Conservation (phyloP, 2,113 vertebrate genomes). For the Oreocharis arfaki region DNA sequence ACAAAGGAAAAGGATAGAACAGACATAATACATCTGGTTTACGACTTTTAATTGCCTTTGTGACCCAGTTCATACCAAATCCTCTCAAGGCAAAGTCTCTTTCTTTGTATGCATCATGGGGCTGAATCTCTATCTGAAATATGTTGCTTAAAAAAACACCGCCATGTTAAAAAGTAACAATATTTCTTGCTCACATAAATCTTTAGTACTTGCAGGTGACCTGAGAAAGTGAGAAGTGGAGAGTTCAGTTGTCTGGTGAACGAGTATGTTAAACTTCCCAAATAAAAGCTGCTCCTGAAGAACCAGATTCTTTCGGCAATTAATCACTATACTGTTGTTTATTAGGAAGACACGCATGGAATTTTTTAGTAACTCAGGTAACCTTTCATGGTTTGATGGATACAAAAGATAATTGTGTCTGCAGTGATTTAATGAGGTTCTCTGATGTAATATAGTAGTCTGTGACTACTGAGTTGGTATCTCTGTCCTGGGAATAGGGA, state of each 20-base stretch:
- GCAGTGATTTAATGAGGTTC: conserved; percentile 43
- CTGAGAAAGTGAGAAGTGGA: conserved; percentile 73
- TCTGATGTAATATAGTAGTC: conserved; percentile 41
- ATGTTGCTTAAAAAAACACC: conserved; percentile 68
- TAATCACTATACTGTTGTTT: conserved; percentile 57
- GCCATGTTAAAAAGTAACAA: conserved; percentile 60
- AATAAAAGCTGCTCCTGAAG: conserved; percentile 70
- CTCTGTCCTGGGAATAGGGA: conserved; percentile 18
- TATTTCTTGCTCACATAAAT: conserved; percentile 77
- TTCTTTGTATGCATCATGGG: conserved; percentile 28
- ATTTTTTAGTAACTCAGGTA: conserved; percentile 68
- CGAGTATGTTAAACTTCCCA: conserved; percentile 64
- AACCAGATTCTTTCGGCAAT: conserved; percentile 56
- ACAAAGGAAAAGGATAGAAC: conserved; percentile 62
- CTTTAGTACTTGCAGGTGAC: conserved; percentile 73
- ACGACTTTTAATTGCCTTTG: conserved; percentile 55
- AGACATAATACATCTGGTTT: conserved; percentile 77
- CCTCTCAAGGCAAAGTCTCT: conserved; percentile 51
- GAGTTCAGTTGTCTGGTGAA: conserved; percentile 76
- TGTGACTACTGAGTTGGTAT: conserved; percentile 40
- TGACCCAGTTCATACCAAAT: conserved; percentile 68
- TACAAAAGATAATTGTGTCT: conserved; percentile 55
- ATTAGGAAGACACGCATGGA: conserved; percentile 64
- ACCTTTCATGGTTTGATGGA: conserved; percentile 61
- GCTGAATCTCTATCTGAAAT: conserved; percentile 65